Evolutionary conservation across 1,140 invertebrate genomes (phyloP), one percentile per base, ranked within the genome.

Genomic region (Drosophila trapezifrons): DNA sequence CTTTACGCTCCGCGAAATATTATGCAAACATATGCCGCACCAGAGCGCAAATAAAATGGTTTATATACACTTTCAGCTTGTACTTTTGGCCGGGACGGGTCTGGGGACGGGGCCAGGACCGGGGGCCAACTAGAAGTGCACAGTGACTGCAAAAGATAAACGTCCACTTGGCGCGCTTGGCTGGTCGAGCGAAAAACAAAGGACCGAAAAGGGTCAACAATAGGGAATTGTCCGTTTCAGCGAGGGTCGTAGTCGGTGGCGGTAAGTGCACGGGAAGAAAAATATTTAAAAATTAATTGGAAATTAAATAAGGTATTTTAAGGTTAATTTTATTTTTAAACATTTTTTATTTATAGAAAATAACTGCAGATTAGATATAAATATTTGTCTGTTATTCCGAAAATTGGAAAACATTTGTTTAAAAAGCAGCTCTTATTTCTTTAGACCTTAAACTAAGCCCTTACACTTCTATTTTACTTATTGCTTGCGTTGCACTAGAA

Each of bases 81-180:
- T 64, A 43, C 54, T 67, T 67, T 72, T 67, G 45, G 69, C 64
- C 45, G 62, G 37, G 15, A n/a, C 49, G 13, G 13, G n/a, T n/a
- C n/a, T n/a, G n/a, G 29, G 49, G 29, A 17, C 2, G 13, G 49
- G 49, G 32, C 17, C 0, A 4, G 4, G 35, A 6, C 4, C 4
- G 35, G 18, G 29, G 43, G 38, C 40, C 49, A 60, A 18, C 65
- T 71, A 72, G 67, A 69, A 75, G 72, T 65, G 74, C 66, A 87
- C 84, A 84, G 80, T 84, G 84, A 70, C 80, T 89, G 84, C 84
- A 89, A 84, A 89, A 89, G 84, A 89, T 89, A 89, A 89, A 89
- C 86, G 84, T 71, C 84, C 84, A 89, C 84, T 89, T 89, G 85
- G 80, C 46, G 59, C 83, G 83, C 70, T 82, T 86, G 82, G 79